Conservation (phyloP, 2,797 vertebrate genomes). For the Melanotaenia nigrans region DNA sequence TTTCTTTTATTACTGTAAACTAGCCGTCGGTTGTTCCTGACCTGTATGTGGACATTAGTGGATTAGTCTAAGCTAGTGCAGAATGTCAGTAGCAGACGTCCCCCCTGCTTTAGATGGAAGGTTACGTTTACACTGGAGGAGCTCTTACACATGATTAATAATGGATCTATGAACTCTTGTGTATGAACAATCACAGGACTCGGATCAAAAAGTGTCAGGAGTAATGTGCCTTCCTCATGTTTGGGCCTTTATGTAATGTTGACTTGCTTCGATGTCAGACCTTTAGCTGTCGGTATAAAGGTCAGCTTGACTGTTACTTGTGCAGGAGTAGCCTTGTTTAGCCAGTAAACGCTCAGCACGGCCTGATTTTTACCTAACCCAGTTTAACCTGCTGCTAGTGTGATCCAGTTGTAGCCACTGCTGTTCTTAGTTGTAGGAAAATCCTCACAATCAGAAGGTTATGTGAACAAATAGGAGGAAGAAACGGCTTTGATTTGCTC, state of each 20-base stretch:
- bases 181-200: conserved; percentile 34
- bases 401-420: conserved; percentile 71
- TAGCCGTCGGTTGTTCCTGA: conserved; percentile 53
- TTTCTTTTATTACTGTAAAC: conserved; percentile 74
- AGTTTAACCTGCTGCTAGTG: conserved; percentile 76
- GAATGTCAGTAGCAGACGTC: conserved; percentile 27
- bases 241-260: background rate
- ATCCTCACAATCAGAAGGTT: background rate
- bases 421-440: conserved; percentile 51
- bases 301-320: conserved; percentile 18
- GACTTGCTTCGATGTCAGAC: conserved; percentile 5
- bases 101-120: conserved; percentile 51
- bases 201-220: conserved; percentile 17
- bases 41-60: conserved; percentile 25
- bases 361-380: conserved; percentile 54
- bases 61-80: conserved; percentile 33
- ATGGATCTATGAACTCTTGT: conserved; percentile 29
- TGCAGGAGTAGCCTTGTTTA: conserved; percentile 1
- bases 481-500: conserved; percentile 17
- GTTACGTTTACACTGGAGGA: conserved; percentile 72
- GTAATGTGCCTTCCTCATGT: conserved; percentile 1
- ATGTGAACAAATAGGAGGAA: conserved; percentile 21
- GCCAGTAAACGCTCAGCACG: conserved; percentile 22
- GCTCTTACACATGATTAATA: conserved; percentile 23
- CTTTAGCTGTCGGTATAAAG: conserved; percentile 19